Base-by-base conservation (phyloP, 92 coral and sea anemone genomes). In the Isaurus tuberculatus region DNA sequence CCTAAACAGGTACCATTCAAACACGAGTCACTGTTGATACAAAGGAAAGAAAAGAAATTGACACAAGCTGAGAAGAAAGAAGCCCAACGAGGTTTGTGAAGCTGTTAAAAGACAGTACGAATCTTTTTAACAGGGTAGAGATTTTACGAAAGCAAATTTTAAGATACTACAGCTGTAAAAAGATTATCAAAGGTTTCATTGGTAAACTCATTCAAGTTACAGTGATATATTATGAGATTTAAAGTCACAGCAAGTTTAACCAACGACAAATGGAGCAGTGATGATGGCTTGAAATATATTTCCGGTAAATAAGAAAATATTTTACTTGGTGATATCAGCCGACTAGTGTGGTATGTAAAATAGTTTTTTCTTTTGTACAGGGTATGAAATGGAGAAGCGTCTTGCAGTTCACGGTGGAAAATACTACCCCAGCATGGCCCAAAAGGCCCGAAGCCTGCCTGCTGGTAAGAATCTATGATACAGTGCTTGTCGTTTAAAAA, bases 21-120 rank as follows among this genome's bases (percentile, higher is more conserved):
- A 71, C 99, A 96, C 63, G 95, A 96, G 46, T 87, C 95, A 1
- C 85, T 94, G 5, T 55, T 91, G 32, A 90, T 90, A 28, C 93
- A 92, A 64, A 96, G 70, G 64, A 88, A 90, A 48, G 95, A 90
- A 69, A 64, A 87, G 42, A 90, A 92, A 79, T 87, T 96, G 15
- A 94, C 99, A 25, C 89, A 85, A 79, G 92, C 89, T n/a, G 98
- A 96, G 37, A 96, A 96, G 79, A 86, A 90, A 48, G 99, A 96
- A 84, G 99, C 99, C 2, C 94, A 92, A 69, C 91, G 89, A 90
- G 99, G 99, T 96, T 34, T 33, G 86, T 63, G 26, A 49, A 49
- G 22, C 58, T 49, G n/a, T 15, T 20, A 5, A 19, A n/a, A n/a
- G n/a, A n/a, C n/a, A n/a, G n/a, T n/a, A n/a, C n/a, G n/a, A n/a